These are phyloP conservation scores for Eilema griseolum DNA, from an alignment of 2,888 invertebrate species.

Conservation along the genomic window DNA sequence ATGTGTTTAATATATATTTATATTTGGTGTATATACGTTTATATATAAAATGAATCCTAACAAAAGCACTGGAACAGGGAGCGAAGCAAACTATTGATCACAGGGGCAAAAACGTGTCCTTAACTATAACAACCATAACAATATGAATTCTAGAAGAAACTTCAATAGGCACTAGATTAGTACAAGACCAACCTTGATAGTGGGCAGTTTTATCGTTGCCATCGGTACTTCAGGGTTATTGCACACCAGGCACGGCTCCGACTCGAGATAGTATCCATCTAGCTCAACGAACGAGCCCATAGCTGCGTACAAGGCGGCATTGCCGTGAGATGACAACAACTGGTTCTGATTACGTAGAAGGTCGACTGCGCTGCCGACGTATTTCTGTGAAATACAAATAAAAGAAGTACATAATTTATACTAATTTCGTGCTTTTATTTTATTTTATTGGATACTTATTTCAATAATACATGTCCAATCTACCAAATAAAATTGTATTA, in stretches of 20 bases:
- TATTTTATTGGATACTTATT: neutral
- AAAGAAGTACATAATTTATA: too few relatives aligned
- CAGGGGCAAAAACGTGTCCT: too few relatives aligned
- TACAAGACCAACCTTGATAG: conserved; percentile 91
- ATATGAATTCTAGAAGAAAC: neutral
- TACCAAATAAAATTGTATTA: too few relatives aligned
- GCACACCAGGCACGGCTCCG: conserved; percentile 98
- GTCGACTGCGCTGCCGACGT: conserved; percentile 94
- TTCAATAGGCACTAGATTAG: neutral
- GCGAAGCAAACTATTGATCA: neutral
- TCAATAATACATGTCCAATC: neutral
- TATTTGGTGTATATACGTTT: too few relatives aligned
- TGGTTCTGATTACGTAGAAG: conserved; percentile 96
- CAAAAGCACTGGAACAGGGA: too few relatives aligned
- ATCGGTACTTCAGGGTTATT: conserved; percentile 98
- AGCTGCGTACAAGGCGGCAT: conserved; percentile 96
- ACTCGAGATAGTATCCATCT: conserved; percentile 98
- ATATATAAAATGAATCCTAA: too few relatives aligned
- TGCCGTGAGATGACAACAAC: conserved; percentile 95
- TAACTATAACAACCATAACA: too few relatives aligned
- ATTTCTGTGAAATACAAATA: conserved; percentile 85
- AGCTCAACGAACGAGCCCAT: conserved; percentile 97
- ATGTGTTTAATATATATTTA: too few relatives aligned
- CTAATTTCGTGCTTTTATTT: too few relatives aligned
- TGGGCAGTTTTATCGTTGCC: conserved; percentile 95